Base-by-base conservation (phyloP, 92 coral and sea anemone species). In the Porites evermanni region DNA sequence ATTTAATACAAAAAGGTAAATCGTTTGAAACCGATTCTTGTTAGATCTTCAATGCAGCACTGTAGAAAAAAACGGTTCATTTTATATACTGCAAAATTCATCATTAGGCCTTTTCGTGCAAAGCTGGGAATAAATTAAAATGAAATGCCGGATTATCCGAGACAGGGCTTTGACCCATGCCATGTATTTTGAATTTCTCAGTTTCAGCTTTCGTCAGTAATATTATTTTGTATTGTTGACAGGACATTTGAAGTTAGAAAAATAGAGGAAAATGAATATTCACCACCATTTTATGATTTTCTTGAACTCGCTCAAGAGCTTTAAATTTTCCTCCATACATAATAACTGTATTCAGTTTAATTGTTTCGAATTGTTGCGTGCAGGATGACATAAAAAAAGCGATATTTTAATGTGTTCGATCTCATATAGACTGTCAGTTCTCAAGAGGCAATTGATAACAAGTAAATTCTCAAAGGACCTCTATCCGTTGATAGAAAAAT, bases 231-330 rank as follows among this genome's bases (percentile, higher is more conserved):
- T 24, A 7, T 67, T 67, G 72, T 67, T 21, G 72, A 67, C 72
- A 67, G 26, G 72, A 24, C 44, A 44, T n/a, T 67, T 67, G 72
- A 67, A 26, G 72, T 67, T 67, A 67, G 72, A 23, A 51, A 67
- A 0, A 0, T 1, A 1, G 23, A 67, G 16, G 16, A 20, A 67
- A 67, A 23, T 67, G 10, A 67, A 67, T 54, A 10, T 54, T 54
- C 2, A 67, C 7, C 12, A 9, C 2, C 23, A 17, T 8, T n/a
- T 21, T 23, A 67, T 66, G 6, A 67, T n/a, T 67, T 10, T 21
- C 2, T 2, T 67, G 21, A 21, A 10, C 2, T 67, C 13, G 38
- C 50, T 26, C 44, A 10, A 67, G 44, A 2, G 10, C 38, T 13
- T 24, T 21, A 38, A 38, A 38, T 67, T 67, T 21, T 8, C 47